phyloP scores from a whole-genome alignment of 2,888 invertebrate genomes.

The Brachyptera putata region DNA sequence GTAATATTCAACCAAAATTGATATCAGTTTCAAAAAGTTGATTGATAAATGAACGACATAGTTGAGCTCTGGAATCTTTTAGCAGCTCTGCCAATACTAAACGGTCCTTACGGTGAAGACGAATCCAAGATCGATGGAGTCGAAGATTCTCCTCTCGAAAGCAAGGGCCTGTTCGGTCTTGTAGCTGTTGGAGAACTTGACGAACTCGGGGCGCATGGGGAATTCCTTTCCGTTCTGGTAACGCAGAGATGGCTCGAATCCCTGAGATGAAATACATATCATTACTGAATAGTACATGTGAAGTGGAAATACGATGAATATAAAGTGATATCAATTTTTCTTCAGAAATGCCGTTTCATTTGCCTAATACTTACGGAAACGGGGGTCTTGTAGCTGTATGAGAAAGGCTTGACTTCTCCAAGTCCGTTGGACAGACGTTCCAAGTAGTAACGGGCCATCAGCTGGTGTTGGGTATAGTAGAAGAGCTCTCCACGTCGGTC shows the following conservation, averaged over 20 bases:
- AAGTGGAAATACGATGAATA: neutral
- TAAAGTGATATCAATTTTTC: neutral
- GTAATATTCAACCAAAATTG: constrained; percentile 4
- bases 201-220: constrained; percentile 43
- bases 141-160: constrained; percentile 54
- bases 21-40: neutral
- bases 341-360: too few relatives aligned
- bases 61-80: neutral
- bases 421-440: constrained; percentile 68
- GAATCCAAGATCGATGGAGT: constrained; percentile 55
- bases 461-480: constrained; percentile 38
- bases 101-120: constrained; percentile 36
- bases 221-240: constrained; percentile 59
- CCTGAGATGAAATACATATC: neutral
- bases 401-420: constrained; percentile 59
- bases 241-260: constrained; percentile 52
- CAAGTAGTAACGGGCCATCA: constrained; percentile 55
- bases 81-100: neutral
- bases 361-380: constrained; percentile 11
- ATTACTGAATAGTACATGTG: neutral
- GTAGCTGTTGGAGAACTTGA: constrained; percentile 43
- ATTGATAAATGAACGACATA: neutral
- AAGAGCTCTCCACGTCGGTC: constrained; percentile 59
- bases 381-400: constrained; percentile 40
- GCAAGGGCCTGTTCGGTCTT: constrained; percentile 5